Percentiles rank a stretch among this genome's conserved stretches.
These are phyloP conservation scores for Lepidurus apus DNA, from an alignment of 1,140 invertebrate genomes.

Conservation along the genomic window DNA sequence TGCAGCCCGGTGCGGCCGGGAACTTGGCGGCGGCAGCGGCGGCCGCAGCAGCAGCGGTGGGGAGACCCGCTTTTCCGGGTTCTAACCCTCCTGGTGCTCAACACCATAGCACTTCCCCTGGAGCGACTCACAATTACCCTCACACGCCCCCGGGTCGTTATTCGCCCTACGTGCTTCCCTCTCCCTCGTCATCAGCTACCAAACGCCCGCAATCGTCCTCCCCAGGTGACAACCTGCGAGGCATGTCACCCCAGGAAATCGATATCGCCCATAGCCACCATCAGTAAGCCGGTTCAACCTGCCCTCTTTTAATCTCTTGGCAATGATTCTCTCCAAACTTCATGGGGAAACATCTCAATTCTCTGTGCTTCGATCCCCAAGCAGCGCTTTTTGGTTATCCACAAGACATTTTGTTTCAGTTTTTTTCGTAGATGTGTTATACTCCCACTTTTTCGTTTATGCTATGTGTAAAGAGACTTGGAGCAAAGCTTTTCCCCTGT, in stretches of 20 bases:
- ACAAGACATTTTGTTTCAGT: background rate
- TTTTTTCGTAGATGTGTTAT: background rate
- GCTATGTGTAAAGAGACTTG: background rate
- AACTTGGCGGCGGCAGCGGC: constrained; percentile 16
- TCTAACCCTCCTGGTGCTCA: constrained; percentile 4
- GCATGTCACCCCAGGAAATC: constrained; percentile 8
- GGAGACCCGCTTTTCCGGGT: background rate
- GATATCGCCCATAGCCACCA: constrained; percentile 13
- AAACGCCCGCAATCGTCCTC: constrained; percentile 13
- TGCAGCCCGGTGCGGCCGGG: background rate
- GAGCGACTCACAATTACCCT: background rate
- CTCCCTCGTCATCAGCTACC: constrained; percentile 3
- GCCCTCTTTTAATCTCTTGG: background rate
- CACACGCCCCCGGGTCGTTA: constrained; percentile 12
- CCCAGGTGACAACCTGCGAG: constrained; percentile 16
- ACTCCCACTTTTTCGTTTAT: background rate
- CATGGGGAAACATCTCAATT: background rate
- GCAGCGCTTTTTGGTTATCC: background rate
- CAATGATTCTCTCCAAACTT: background rate
- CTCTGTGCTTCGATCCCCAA: background rate
- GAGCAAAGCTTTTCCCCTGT: background rate
- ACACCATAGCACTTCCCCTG: constrained; percentile 20
- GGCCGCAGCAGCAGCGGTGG: background rate
- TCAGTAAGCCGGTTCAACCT: background rate
- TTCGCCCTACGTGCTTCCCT: constrained; percentile 13